A percentile compares a stretch with the other conserved stretches of the same genome.
Evolutionary conservation across 2,113 vertebrate species (phyloP).

Genomic region (Ciconia boyciana): DNA sequence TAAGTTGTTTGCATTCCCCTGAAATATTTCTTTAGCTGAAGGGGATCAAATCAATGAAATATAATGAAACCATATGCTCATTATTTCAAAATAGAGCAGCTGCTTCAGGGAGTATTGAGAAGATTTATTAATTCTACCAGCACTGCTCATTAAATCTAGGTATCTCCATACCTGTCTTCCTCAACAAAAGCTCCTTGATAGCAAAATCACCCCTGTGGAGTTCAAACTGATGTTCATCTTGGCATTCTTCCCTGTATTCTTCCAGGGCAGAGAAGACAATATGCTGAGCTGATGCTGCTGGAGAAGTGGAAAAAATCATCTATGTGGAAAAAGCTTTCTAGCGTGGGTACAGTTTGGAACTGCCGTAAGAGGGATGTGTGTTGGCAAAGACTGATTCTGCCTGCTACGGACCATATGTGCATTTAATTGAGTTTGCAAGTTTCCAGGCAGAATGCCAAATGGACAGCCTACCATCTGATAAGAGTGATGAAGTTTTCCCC

Average conservation of each 20-base stretch:
- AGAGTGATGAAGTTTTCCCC: slow-evolving; percentile 1
- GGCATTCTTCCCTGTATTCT: slow-evolving; percentile 32
- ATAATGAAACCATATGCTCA: slow-evolving; percentile 81
- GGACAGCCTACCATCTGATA: slow-evolving; percentile 53
- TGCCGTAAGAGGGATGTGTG: background rate
- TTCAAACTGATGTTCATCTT: slow-evolving; percentile 48
- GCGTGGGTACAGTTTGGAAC: slow-evolving; percentile 13
- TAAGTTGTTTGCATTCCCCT: slow-evolving; percentile 72
- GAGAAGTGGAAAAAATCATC: slow-evolving; percentile 14
- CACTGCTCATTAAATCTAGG: slow-evolving; percentile 70
- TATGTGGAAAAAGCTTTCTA: slow-evolving; percentile 38
- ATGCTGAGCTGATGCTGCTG: slow-evolving; percentile 33
- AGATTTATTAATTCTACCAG: slow-evolving; percentile 77
- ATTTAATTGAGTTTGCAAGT: slow-evolving; percentile 74
- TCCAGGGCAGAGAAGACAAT: slow-evolving; percentile 47
- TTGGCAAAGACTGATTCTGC: slow-evolving; percentile 66
- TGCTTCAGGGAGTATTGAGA: slow-evolving; percentile 73
- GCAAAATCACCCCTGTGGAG: slow-evolving; percentile 48
- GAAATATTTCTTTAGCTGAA: slow-evolving; percentile 76
- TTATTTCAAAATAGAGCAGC: slow-evolving; percentile 76
- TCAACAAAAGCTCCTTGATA: slow-evolving; percentile 59
- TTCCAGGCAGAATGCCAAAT: slow-evolving; percentile 70
- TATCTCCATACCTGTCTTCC: slow-evolving; percentile 69
- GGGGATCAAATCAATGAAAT: slow-evolving; percentile 79
- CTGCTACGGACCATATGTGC: slow-evolving; percentile 66